A percentile compares a stretch with the other conserved stretches of the same genome.
Conservation (phyloP, 92 coral and sea anemone species). For the Parazoanthus darwini region DNA sequence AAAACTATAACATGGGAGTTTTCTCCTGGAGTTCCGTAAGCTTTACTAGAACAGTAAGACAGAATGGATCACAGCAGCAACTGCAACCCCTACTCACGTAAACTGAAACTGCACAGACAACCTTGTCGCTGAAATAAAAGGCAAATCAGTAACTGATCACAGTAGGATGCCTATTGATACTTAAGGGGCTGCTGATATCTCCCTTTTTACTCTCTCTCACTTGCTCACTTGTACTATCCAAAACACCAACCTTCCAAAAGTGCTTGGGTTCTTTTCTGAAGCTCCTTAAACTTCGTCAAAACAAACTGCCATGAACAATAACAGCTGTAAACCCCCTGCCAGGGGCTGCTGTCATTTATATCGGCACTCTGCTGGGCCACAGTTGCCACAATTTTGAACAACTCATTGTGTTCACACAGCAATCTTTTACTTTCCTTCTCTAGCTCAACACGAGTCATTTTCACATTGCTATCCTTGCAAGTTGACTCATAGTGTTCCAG, state of each 20-base stretch:
- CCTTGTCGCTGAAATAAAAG: too few relatives aligned
- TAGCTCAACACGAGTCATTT: slow-evolving; percentile 44
- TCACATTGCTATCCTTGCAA: slow-evolving; percentile 42
- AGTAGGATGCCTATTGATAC: too few relatives aligned
- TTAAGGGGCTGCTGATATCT: too few relatives aligned
- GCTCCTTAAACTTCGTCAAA: slow-evolving; percentile 68
- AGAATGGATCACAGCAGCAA: too few relatives aligned
- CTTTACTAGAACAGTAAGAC: too few relatives aligned
- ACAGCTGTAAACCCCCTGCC: slow-evolving; percentile 80
- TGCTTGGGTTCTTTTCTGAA: slow-evolving; percentile 69
- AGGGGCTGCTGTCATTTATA: slow-evolving; percentile 35
- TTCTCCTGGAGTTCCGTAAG: too few relatives aligned
- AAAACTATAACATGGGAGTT: too few relatives aligned
- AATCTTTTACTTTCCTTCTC: slow-evolving; percentile 41
- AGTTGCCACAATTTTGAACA: slow-evolving; percentile 37
- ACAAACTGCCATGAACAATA: slow-evolving; percentile 84
- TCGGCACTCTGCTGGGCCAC: slow-evolving; percentile 33
- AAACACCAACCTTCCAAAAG: slow-evolving; percentile 64
- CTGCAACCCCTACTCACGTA: too few relatives aligned
- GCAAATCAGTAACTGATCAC: too few relatives aligned
- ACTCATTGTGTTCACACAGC: slow-evolving; percentile 49
- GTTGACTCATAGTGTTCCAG: slow-evolving; percentile 47
- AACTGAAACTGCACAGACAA: too few relatives aligned
- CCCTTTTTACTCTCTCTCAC: not conserved
- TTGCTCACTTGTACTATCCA: not conserved